phyloP scores from a whole-genome alignment of 1,140 invertebrate species.

The Hylaeus volcanicus region DNA sequence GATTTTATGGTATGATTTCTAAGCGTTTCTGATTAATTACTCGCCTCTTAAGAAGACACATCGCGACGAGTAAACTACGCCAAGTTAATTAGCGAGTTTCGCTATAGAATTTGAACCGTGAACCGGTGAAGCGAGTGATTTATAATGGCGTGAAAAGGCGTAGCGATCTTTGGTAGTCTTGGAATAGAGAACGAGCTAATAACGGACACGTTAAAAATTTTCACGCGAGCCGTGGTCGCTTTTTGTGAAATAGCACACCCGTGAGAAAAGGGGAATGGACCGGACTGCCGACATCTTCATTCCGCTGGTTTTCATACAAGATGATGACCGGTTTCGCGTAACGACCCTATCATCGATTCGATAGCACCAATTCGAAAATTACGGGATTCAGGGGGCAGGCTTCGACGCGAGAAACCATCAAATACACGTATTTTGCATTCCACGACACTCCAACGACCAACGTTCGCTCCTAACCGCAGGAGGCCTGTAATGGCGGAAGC shows the following conservation, averaged over 20 bases:
- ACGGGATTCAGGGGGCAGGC: background rate
- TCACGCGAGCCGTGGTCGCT: background rate
- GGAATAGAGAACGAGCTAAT: no score
- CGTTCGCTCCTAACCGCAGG: background rate
- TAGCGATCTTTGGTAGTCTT: no score
- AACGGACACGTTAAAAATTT: background rate
- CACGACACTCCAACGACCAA: background rate
- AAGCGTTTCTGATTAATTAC: no score
- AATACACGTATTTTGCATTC: slow-evolving; percentile 11
- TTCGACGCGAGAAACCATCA: slow-evolving; percentile 15
- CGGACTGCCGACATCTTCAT: slow-evolving; percentile 11
- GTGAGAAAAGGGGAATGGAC: slow-evolving; percentile 9
- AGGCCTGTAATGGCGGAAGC: background rate
- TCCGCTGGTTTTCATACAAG: background rate
- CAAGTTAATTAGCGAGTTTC: background rate
- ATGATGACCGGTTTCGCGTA: slow-evolving; percentile 23
- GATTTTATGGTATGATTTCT: no score
- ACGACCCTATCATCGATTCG: background rate
- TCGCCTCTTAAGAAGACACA: no score
- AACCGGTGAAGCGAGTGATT: background rate
- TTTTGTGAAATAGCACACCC: background rate
- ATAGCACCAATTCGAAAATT: slow-evolving; percentile 27
- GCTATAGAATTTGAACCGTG: background rate
- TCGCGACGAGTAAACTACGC: no score
- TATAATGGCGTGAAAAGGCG: background rate